Base-by-base conservation (phyloP, 2,888 invertebrate genomes). In the Sinohyriopsis cumingii region DNA sequence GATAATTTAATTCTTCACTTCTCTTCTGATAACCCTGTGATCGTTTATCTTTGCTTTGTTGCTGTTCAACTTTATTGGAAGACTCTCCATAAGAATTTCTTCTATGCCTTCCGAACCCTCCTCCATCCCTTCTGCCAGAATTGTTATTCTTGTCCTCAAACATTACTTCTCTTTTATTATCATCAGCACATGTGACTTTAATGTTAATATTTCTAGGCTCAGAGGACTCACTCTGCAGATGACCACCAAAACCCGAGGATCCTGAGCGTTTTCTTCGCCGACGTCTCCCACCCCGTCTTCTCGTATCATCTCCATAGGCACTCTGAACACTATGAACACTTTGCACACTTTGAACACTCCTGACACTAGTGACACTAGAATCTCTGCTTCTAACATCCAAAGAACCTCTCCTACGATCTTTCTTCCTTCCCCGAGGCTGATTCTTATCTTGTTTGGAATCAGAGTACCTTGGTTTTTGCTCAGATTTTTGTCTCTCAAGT, bases 321-420 rank as follows among this genome's bases (percentile, higher is more conserved):
- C 73, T 70, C 22, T 72, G 68, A 22, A 69, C 71, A 73, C 77
- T 75, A 59, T 78, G 71, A 4, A 73, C 75, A 68, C 79, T 77
- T 33, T 78, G 78, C 45, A 78, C 77, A 71, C 80, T 80, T 59
- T 75, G 68, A 6, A 75, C 73, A 68, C 79, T 81, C 24, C 80
- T 78, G 6, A 76, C 82, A 71, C 84, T 84, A 24, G 80, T 77
- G 12, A 81, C 73, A 69, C 84, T 84, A 18, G 84, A 82, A 54
- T 81, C 82, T 19, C 82, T 65, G 67, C 80, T 80, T 59, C 78
- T 69, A 28, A 78, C 73, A 61, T 79, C 76, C 72, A 57, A 20
- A 67, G 59, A 19, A 22, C 24, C 24, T 57, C 24, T 24, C 3
- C 57, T 57, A 24, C n/a, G 24, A 22, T 22, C 57, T 57, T 57